Percentiles rank a stretch among this genome's conserved stretches.
Conservation (phyloP, 2,888 invertebrate genomes). For the Cheilosia pagana region DNA sequence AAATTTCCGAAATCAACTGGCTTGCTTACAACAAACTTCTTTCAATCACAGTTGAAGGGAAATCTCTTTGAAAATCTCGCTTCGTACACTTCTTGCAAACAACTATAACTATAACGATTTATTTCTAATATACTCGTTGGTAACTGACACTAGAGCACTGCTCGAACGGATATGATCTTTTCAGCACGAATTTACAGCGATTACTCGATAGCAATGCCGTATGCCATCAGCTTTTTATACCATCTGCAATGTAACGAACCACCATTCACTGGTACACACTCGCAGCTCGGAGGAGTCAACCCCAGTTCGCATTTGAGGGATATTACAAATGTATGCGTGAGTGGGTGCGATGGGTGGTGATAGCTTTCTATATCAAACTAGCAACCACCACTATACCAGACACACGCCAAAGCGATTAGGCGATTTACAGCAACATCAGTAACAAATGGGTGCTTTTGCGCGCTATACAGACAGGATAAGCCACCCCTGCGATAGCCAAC, state of each 20-base stretch:
- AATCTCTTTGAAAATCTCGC: background rate
- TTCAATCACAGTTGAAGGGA: background rate
- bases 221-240: slow-evolving; percentile 68
- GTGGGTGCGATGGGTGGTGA: slow-evolving; percentile 30
- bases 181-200: slow-evolving; percentile 65
- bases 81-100: slow-evolving; percentile 5
- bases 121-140: slow-evolving; percentile 14
- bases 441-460: slow-evolving; percentile 64
- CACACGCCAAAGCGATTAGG: slow-evolving; percentile 41
- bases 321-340: slow-evolving; percentile 43
- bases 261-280: slow-evolving; percentile 24
- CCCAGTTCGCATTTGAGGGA: background rate
- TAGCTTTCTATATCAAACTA: slow-evolving; percentile 26
- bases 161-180: slow-evolving; percentile 57
- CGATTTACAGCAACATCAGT: slow-evolving; percentile 53
- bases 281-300: slow-evolving; percentile 35
- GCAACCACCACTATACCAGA: slow-evolving; percentile 14
- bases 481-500: slow-evolving; percentile 18
- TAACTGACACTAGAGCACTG: slow-evolving; percentile 27
- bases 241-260: slow-evolving; percentile 60
- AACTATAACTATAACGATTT: slow-evolving; percentile 42
- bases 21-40: background rate
- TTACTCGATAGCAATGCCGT: slow-evolving; percentile 61
- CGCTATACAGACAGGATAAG: slow-evolving; percentile 56
- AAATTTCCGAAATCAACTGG: background rate